A percentile compares a stretch with the other conserved stretches of the same genome.
These are phyloP conservation scores for Amblyopsis rosae DNA, from an alignment of 2,113 vertebrate species.

Conservation along the genomic window DNA sequence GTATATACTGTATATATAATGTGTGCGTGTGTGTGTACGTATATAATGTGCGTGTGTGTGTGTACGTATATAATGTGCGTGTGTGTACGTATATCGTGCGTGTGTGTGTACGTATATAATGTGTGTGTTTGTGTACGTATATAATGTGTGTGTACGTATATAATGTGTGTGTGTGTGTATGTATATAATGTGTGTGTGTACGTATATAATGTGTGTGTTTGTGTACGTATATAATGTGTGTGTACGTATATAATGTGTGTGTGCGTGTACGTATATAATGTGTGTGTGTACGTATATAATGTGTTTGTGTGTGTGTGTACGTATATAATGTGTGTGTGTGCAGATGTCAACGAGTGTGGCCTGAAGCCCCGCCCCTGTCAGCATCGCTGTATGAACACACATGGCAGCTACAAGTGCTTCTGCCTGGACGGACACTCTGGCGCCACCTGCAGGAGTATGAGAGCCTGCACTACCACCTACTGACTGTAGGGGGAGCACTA, in stretches of 20 bases:
- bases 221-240: slow-evolving; percentile 10
- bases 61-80: too few relatives aligned
- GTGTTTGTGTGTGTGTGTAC: background rate
- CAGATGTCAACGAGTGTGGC: slow-evolving; percentile 95
- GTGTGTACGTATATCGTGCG: too few relatives aligned
- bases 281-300: background rate
- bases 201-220: slow-evolving; percentile 6
- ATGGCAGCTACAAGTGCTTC: slow-evolving; percentile 93
- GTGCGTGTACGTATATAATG: background rate
- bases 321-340: slow-evolving; percentile 2
- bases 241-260: slow-evolving; percentile 6
- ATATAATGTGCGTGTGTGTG: too few relatives aligned
- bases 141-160: too few relatives aligned
- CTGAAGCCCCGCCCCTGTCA: slow-evolving; percentile 88
- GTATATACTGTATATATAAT: too few relatives aligned
- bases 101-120: too few relatives aligned
- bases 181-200: background rate
- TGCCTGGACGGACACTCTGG: slow-evolving; percentile 86
- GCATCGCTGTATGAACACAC: slow-evolving; percentile 93
- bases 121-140: too few relatives aligned
- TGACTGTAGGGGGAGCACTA: background rate
- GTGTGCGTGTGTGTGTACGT: too few relatives aligned
- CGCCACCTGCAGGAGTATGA: slow-evolving; percentile 86
- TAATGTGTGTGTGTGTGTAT: too few relatives aligned
- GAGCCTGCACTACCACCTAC: background rate